A percentile compares a stretch with the other conserved stretches of the same genome.
Evolutionary conservation across 2,888 invertebrate species (phyloP).

Genomic region (Drosophila buzzatii): DNA sequence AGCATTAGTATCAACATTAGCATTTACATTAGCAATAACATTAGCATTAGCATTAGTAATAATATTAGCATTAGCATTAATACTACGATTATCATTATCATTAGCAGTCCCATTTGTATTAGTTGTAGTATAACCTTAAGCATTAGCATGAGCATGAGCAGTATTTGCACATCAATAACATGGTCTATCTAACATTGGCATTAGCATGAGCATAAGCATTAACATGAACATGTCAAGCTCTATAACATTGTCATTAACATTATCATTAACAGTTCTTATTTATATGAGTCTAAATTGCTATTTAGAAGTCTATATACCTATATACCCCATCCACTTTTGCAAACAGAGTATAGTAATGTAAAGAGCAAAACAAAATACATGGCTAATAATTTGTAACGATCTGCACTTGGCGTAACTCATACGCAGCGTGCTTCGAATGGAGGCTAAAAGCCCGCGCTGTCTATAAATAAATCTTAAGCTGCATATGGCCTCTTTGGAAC

Average conservation of each 20-base stretch:
- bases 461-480: slow-evolving; percentile 75
- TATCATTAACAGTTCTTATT: background rate
- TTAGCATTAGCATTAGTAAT: background rate
- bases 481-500: slow-evolving; percentile 34
- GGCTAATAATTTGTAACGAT: slow-evolving; percentile 42
- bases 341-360: background rate
- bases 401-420: slow-evolving; percentile 66
- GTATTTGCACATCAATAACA: no score
- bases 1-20: background rate
- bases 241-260: background rate
- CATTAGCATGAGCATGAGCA: background rate
- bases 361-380: slow-evolving; percentile 7
- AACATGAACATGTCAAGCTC: background rate
- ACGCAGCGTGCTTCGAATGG: slow-evolving; percentile 73
- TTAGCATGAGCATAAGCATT: background rate
- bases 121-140: background rate
- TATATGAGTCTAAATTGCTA: background rate
- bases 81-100: background rate
- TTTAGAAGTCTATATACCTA: background rate
- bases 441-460: slow-evolving; percentile 72
- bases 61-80: no score
- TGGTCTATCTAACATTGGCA: background rate
- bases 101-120: background rate
- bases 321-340: background rate
- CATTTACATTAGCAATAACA: background rate